phyloP scores from a whole-genome alignment of 2,797 vertebrate species.

The Phoeniculus purpureus region DNA sequence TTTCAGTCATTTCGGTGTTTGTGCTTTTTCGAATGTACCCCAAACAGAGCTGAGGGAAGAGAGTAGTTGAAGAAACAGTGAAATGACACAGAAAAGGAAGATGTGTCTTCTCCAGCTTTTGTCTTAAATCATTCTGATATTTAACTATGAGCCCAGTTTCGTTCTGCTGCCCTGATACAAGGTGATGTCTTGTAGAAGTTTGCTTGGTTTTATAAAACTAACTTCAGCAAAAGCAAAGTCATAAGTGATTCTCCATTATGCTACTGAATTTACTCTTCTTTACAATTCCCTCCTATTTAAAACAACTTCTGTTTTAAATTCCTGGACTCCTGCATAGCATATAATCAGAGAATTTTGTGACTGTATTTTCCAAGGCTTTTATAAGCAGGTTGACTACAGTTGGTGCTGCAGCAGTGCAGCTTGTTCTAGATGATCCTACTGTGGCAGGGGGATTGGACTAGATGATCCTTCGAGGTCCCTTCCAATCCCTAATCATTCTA shows the following conservation, averaged over 20 bases:
- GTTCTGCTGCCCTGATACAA: neutral
- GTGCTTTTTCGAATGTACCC: neutral
- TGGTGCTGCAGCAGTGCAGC: neutral
- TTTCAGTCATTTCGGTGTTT: neutral
- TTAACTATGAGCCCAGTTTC: neutral
- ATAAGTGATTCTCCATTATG: neutral
- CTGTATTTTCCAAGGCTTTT: neutral
- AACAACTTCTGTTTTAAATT: neutral
- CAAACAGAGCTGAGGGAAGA: neutral
- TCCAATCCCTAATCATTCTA: no score
- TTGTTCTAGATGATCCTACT: no score
- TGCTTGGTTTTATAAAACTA: neutral
- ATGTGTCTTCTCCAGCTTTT: neutral
- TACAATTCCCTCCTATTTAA: neutral
- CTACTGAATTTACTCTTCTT: neutral
- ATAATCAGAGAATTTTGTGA: neutral
- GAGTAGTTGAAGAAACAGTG: neutral
- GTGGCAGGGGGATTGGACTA: no score
- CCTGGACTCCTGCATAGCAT: neutral
- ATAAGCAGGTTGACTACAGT: neutral
- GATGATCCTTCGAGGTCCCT: no score
- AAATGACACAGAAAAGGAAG: neutral
- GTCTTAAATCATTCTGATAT: neutral
- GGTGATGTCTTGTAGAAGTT: neutral
- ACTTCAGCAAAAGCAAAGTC: neutral